These are phyloP conservation scores for Steinernema hermaphroditum DNA, from an alignment of 2,888 invertebrate genomes.

Conservation along the genomic window DNA sequence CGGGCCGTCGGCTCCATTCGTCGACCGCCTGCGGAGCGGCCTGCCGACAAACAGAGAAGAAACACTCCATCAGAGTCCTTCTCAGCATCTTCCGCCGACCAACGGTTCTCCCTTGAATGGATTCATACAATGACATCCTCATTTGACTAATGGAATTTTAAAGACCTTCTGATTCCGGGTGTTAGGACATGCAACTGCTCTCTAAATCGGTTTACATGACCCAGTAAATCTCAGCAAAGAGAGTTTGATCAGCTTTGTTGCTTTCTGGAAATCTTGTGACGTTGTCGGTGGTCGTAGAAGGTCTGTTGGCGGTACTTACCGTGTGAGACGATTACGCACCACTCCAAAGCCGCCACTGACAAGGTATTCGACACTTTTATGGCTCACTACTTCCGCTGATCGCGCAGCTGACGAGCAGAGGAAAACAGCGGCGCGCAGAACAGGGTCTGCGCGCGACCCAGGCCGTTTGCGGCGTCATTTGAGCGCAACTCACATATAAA, in stretches of 20 bases:
- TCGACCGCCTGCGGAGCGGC: not conserved
- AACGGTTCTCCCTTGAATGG: not conserved
- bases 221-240: not conserved
- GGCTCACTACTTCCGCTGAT: slow-evolving; percentile 20
- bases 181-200: not conserved
- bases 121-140: not conserved
- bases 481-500: slow-evolving; percentile 22
- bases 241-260: not conserved
- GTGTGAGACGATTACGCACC: too few species aligned
- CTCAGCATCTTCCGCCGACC: not conserved
- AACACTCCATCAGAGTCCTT: not conserved
- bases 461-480: slow-evolving; percentile 27
- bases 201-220: not conserved
- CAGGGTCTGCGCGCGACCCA: slow-evolving; percentile 6
- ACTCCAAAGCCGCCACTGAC: slow-evolving; percentile 9
- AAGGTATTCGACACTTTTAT: slow-evolving; percentile 24
- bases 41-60: not conserved
- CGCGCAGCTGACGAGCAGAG: slow-evolving; percentile 24
- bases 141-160: slow-evolving; percentile 1
- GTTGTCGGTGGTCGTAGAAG: too few species aligned
- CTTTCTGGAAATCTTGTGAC: too few species aligned
- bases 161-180: too few species aligned
- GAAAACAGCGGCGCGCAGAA: not conserved
- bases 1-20: slow-evolving; percentile 27
- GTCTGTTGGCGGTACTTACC: too few species aligned